Evolutionary conservation across 2,113 vertebrate genomes (phyloP), one percentile per base, ranked within the genome.

Genomic region (Seriola quinqueradiata): DNA sequence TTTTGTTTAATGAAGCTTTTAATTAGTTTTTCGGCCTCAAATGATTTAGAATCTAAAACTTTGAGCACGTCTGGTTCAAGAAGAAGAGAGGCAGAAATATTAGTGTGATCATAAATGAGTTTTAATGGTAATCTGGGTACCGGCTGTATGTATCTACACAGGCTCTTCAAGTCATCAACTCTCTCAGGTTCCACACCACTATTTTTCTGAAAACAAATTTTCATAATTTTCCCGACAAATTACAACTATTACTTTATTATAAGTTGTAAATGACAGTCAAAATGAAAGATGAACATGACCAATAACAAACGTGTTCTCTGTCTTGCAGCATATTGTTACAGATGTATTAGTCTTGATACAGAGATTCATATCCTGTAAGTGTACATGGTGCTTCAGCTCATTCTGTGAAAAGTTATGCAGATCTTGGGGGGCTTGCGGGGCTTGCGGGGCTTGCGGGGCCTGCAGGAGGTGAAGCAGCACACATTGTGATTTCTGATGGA

Each of bases 401-500:
- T 50, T 70, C 6, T 17, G 12, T 65, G 1, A 36, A 23, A 40
- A 6, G 5, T 81, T 77, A 92, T 28, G 69, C 81, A 55, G 83
- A 9, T 70, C 40, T 48, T 25, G 82, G 14, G 2, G 79, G 0
- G 19, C 25, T 87, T 19, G 83, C 19, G 8, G 85, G 19, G 6
- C 23, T 28, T 25, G 82, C 17, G 2, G 79, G 0, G 19, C 25
- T 87, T 19, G 83, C 19, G 8, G 85, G 19, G 6, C 23, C 67
- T 40, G 71, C 61, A 59, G 81, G 38, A 0, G 67, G 75, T 12
- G 69, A 12, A 23, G 79, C 34, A 6, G 64, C 52, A 69, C 94
- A 94, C 87, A 83, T 77, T 1, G 40, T 8, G 36, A 95, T 95
- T 88, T 95, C 94, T 44, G 95, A 95, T 58, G 94, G 93, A 71